Evolutionary conservation across 2,113 vertebrate species (phyloP), one percentile per base, ranked within the genome.

Genomic region (Pseudonaja textilis): DNA sequence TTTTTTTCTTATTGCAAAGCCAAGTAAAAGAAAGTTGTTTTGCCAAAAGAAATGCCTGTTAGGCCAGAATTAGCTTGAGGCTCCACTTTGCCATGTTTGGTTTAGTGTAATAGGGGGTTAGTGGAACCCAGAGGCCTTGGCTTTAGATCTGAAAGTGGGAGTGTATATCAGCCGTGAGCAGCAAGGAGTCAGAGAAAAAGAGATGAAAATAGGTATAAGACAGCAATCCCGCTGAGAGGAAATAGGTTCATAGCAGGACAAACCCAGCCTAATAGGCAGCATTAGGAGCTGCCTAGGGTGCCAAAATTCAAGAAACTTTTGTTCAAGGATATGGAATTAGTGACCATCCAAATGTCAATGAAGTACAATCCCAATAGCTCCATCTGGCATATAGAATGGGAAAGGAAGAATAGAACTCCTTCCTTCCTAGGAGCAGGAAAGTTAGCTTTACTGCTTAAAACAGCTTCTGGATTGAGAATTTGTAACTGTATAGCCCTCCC

Each of bases 11-110:
- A 93, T 92, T 94, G 55, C n/a, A 91, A 25, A 93, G 95, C 92
- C 94, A 96, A 96, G 91, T 93, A 94, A 69, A 93, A 20, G 91
- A 85, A 8, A 59, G 74, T 92, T 94, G 89, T 95, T 95, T 94
- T 89, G 94, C 94, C 93, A 96, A 96, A 96, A 96, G 90, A 95
- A 96, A 95, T 2, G n/a, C 64, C 90, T 23, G 50, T 57, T 95
- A 89, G 61, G 85, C 94, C 0, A 4, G 93, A 91, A 81, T 0
- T 90, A 90, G 61, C 91, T 91, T 86, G 52, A 69, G 90, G 64
- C 85, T 93, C 87, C 87, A 50, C 34, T 61, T 95, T 6, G 11
- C 93, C 94, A 88, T 55, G 59, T 85, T 94, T 94, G 93, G 59
- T 88, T 0, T 0, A 42, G 12, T 85, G 88, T 93, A 88, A 90